phyloP scores from a whole-genome alignment of 2,113 vertebrate species.

The Cochlearius cochlearius region DNA sequence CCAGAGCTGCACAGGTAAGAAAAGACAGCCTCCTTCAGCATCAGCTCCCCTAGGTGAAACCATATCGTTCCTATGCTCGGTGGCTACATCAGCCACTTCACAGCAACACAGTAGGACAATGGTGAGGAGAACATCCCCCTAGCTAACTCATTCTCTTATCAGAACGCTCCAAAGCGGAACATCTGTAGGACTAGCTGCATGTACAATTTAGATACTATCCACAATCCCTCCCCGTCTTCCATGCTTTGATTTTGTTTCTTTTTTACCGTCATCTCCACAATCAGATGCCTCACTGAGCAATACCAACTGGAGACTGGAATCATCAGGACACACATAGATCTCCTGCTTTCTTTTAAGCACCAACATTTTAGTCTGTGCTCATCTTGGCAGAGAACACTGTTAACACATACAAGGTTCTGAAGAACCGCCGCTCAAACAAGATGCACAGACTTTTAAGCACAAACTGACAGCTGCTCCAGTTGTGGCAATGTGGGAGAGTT shows the following conservation, averaged over 20 bases:
- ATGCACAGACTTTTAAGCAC: not conserved
- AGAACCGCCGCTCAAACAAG: not conserved
- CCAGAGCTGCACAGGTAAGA: not conserved
- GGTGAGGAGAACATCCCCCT: not conserved
- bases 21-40: not conserved
- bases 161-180: not conserved
- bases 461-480: not conserved
- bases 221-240: not conserved
- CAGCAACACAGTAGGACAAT: not conserved
- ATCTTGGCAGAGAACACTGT: not conserved
- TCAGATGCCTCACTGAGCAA: not conserved
- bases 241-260: not conserved
- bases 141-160: not conserved
- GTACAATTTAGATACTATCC: not conserved
- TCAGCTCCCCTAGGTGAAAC: not conserved
- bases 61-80: not conserved
- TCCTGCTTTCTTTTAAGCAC: not conserved
- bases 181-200: not conserved
- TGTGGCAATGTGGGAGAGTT: not conserved
- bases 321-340: not conserved
- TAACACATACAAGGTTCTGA: not conserved
- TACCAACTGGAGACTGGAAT: not conserved
- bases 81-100: not conserved
- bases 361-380: not conserved
- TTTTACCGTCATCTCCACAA: not conserved